Base-by-base conservation (phyloP, 2,797 vertebrate species). In the Rhyacichthys aspro region DNA sequence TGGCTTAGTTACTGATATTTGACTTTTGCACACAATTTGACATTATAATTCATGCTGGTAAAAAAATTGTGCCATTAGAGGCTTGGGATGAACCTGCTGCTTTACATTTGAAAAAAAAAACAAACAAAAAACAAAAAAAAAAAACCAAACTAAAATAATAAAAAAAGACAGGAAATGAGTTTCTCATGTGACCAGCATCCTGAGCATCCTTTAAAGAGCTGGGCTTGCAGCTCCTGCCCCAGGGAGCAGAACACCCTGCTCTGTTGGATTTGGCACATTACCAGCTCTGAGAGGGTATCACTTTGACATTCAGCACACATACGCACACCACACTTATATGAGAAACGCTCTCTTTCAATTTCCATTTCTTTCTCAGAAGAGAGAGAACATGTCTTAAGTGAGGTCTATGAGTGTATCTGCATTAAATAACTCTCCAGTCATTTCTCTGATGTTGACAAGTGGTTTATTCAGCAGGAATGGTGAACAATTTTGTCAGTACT, bases 401-500 rank as follows among this genome's bases (percentile, higher is more conserved):
- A 49, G 34, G 28, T 14, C 34, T n/a, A 28, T 15, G 12, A 32
- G 54, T 62, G 56, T 37, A 57, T 54, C 17, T 48, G 56, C 48
- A 46, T 59, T 17, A 79, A 84, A 72, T 45, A 72, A 82, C 1
- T 50, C 63, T 58, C 55, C 66, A 87, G 78, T n/a, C 79, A 47
- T 63, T 65, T 78, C 44, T 74, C 70, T 80, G 59, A 86, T 84
- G 87, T 91, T 87, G 89, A 92, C 89, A 91, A 92, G 91, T 93
- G 91, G 87, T 94, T 94, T 94, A 94, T 93, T 94, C 93, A 93
- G 91, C 91, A 93, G 91, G 91, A 92, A 92, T 88, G 83, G 91
- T 93, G 91, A 92, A 92, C 90, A 92, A 87, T 91, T 55, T 91
- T 92, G 89, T 91, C 89, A 85, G 76, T 87, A 82, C 86, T 86